These are phyloP conservation scores for Norana najaformis DNA, from an alignment of 2,888 invertebrate species.

Conservation along the genomic window DNA sequence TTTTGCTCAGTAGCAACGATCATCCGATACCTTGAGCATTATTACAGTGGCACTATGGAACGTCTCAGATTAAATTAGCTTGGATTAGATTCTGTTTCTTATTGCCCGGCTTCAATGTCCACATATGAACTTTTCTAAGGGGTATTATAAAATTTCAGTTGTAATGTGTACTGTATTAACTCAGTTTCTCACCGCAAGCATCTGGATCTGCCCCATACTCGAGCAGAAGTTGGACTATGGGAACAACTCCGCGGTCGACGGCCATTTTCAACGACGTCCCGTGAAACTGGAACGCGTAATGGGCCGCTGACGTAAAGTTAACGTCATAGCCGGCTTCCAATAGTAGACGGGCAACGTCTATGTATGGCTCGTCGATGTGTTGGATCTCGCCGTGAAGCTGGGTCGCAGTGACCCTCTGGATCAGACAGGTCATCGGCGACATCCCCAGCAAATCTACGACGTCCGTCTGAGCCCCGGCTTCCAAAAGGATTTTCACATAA, in stretches of 20 bases:
- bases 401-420: conserved; percentile 31
- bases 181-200: conserved; percentile 33
- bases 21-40: too few relatives aligned
- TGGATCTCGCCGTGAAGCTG: not conserved
- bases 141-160: too few relatives aligned
- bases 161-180: too few relatives aligned
- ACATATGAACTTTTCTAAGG: too few relatives aligned
- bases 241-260: conserved; percentile 27
- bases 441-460: conserved; percentile 48
- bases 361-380: not conserved
- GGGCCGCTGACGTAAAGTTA: conserved; percentile 6
- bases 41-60: too few relatives aligned
- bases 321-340: conserved; percentile 29
- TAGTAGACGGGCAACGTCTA: conserved; percentile 25
- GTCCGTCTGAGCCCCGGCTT: conserved; percentile 49
- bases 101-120: too few relatives aligned
- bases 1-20: too few relatives aligned
- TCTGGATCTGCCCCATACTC: conserved; percentile 39
- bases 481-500: conserved; percentile 47
- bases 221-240: conserved; percentile 34
- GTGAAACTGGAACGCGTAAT: conserved; percentile 14
- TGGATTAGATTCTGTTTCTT: too few relatives aligned
- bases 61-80: too few relatives aligned
- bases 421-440: conserved; percentile 51
- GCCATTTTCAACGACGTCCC: conserved; percentile 39